Base-by-base conservation (phyloP, 2,113 vertebrate genomes). In the Strix uralensis region DNA sequence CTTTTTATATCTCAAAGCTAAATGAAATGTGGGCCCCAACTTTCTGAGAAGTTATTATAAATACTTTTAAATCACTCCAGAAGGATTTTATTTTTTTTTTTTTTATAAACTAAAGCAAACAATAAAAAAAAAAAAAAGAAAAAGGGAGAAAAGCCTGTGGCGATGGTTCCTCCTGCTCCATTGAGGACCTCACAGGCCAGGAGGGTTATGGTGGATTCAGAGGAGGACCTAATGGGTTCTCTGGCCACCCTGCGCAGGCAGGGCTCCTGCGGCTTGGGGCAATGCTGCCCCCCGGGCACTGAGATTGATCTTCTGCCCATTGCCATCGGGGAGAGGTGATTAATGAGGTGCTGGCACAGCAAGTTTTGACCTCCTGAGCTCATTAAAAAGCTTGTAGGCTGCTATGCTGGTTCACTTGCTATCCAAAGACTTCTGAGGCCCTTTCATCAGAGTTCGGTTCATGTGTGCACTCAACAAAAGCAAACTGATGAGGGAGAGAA, bases 1-100 rank as follows among this genome's bases (percentile, higher is more conserved):
- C 63, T 91, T 96, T 81, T 95, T 89, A 57, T 87, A 79, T 40
- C 81, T 91, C 59, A 22, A 61, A 92, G 42, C 73, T 70, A 94
- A 93, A 78, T 46, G 82, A 96, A 89, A 92, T 66, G 44, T 92
- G 85, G 27, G 18, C 81, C 77, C 67, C 66, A 93, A 88, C 73
- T 91, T 92, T 86, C 49, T 52, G n/a, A 88, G 85, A 83, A 91
- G 67, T 92, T 87, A 46, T 79, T 90, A 44, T 21, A 73, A 58
- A 54, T 42, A 87, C 73, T 81, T 66, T n/a, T 40, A 75, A 89
- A 75, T 58, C 36, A 34, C 57, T 90, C 30, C 32, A 47, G 90
- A 59, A 86, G 61, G 4, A 30, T 59, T 32, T 51, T 14, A 4
- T 8, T 7, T 26, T 49, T 17, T 52, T 15, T 21, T 70, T 69